Evolutionary conservation across 2,113 vertebrate genomes (phyloP).

Genomic region (Aphyosemion australe): DNA sequence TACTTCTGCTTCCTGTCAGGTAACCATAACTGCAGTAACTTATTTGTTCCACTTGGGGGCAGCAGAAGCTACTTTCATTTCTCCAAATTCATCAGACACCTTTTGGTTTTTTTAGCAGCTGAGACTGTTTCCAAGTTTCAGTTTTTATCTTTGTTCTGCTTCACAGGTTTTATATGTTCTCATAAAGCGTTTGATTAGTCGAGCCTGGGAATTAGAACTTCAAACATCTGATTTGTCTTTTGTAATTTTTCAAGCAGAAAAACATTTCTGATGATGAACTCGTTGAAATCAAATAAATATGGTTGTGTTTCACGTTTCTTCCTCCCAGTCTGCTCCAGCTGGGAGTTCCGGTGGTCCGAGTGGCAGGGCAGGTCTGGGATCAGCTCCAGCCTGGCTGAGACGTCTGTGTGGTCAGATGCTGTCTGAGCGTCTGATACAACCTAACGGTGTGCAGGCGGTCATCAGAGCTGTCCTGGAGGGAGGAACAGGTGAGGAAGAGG

Average conservation of each 20-base stretch:
- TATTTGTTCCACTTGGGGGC: not conserved
- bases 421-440: slow-evolving; percentile 87
- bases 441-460: slow-evolving; percentile 88
- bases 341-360: not conserved
- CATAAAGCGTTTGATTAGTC: too few species aligned
- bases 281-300: too few species aligned
- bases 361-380: slow-evolving; percentile 34
- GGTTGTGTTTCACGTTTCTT: not conserved
- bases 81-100: too few species aligned
- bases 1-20: too few species aligned
- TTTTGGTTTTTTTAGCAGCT: too few species aligned
- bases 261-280: too few species aligned
- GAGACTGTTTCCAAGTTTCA: too few species aligned
- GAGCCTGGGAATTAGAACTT: not conserved
- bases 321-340: slow-evolving; percentile 30
- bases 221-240: not conserved
- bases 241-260: not conserved
- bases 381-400: slow-evolving; percentile 85
- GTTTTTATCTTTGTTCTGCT: too few species aligned
- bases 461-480: slow-evolving; percentile 88
- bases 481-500: slow-evolving; percentile 78
- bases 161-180: too few species aligned
- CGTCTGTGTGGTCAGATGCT: slow-evolving; percentile 90
- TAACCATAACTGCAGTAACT: not conserved
- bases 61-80: not conserved